Evolutionary conservation across 2,888 invertebrate species (phyloP).

Genomic region (Cerastis leucographa): DNA sequence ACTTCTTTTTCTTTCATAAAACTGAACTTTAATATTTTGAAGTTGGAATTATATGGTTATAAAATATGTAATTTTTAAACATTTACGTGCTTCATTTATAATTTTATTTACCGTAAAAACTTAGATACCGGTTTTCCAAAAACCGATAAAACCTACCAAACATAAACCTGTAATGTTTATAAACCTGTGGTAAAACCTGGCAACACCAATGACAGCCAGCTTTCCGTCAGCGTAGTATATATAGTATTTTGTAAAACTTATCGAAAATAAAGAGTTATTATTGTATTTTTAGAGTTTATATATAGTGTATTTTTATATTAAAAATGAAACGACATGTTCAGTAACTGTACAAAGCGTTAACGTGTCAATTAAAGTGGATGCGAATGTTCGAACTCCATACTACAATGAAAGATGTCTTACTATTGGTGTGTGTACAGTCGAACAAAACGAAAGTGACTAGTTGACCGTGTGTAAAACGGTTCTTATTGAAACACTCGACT

Average conservation of each 20-base stretch:
- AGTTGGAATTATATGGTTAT: background rate
- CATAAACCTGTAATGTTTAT: background rate
- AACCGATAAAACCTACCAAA: background rate
- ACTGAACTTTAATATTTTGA: background rate
- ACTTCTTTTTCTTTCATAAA: no score
- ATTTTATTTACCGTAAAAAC: background rate
- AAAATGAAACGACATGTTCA: conserved; percentile 60
- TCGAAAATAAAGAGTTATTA: conserved; percentile 49
- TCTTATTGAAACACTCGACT: conserved; percentile 74
- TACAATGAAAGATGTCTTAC: conserved; percentile 85
- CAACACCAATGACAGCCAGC: conserved; percentile 71
- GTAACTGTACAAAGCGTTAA: conserved; percentile 65
- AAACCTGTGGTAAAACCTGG: conserved; percentile 23
- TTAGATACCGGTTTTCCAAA: conserved; percentile 2
- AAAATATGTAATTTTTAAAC: background rate
- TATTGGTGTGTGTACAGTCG: conserved; percentile 87
- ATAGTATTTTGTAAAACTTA: conserved; percentile 62
- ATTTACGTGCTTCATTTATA: background rate
- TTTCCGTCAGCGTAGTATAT: conserved; percentile 70
- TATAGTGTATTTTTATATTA: conserved; percentile 58
- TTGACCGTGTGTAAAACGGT: conserved; percentile 81
- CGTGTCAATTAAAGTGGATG: conserved; percentile 58
- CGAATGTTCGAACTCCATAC: conserved; percentile 72
- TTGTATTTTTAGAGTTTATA: conserved; percentile 53
- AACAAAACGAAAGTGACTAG: conserved; percentile 89